A percentile compares a stretch with the other conserved stretches of the same genome.
Conservation (phyloP, 2,888 invertebrate genomes). For the Diarsia dahlii region DNA sequence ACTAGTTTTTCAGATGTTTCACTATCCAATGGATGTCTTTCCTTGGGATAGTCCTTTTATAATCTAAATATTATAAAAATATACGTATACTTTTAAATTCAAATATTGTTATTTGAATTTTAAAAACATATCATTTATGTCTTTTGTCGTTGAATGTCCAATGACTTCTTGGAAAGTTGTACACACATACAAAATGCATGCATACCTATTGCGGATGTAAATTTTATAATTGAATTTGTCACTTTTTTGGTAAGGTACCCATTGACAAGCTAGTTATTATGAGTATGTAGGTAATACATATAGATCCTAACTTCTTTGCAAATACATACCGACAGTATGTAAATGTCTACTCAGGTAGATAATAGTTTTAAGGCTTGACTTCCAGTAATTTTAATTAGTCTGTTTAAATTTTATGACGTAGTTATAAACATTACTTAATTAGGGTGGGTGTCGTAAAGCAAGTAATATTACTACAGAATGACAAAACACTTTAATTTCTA, state of each 20-base stretch:
- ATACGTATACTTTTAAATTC: not conserved
- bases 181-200: conserved; percentile 4
- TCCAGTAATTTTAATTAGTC: not conserved
- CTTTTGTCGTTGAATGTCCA: conserved; percentile 39
- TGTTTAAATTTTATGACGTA: conserved; percentile 2
- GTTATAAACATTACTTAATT: conserved; percentile 22
- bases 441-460: not conserved
- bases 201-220: conserved; percentile 30
- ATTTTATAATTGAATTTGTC: not conserved
- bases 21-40: not conserved
- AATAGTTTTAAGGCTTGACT: conserved; percentile 6
- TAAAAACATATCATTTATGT: not conserved
- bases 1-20: not conserved
- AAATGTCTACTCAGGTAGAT: not conserved
- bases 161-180: conserved; percentile 41
- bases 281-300: not conserved
- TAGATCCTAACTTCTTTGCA: too few species aligned
- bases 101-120: not conserved
- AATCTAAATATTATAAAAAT: not conserved
- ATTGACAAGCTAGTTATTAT: conserved; percentile 4
- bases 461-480: not conserved
- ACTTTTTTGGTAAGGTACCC: not conserved
- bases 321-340: not conserved
- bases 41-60: not conserved
- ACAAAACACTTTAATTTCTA: conserved; percentile 3